Evolutionary conservation across 2,888 invertebrate species (phyloP), one percentile per base, ranked within the genome.

Genomic region (Apoda limacodes): DNA sequence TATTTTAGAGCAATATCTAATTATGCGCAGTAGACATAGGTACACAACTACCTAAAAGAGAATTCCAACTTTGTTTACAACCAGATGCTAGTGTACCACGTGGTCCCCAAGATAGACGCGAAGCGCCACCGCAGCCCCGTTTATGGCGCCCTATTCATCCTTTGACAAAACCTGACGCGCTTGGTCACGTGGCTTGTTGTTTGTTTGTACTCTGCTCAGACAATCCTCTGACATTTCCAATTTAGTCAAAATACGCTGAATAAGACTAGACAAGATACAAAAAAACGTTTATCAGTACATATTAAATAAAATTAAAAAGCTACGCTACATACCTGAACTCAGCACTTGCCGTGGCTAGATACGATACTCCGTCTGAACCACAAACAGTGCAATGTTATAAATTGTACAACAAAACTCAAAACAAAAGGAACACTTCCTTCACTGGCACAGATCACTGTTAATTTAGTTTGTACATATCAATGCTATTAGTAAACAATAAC

Each of bases 401-500:
- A n/a, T n/a, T n/a, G n/a, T n/a, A n/a, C n/a, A n/a, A n/a, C n/a
- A n/a, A n/a, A n/a, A n/a, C n/a, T n/a, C n/a, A n/a, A n/a, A n/a
- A n/a, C n/a, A n/a, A n/a, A n/a, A n/a, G n/a, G n/a, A n/a, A n/a
- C n/a, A n/a, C n/a, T n/a, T 57, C 45, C 48, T 56, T 62, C 65
- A 66, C 63, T 42, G 52, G 55, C 68, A 61, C 57, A 46, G 51
- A 54, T 48, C 72, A 74, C 67, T 61, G 40, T 42, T 52, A 49
- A 48, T 59, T 60, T 48, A 50, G 50, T 46, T 45, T 34, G 39
- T 39, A 46, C 50, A 52, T 49, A 58, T 61, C 53, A 65, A 67
- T 56, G 65, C 67, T 61, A 70, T 64, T 55, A 66, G 69, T 75
- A 75, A 72, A 62, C 53, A 65, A 67, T 56, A 66, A 68, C 61